These are phyloP conservation scores for Tursiops truncatus DNA, from an alignment of 2,113 vertebrate genomes.

Conservation along the genomic window DNA sequence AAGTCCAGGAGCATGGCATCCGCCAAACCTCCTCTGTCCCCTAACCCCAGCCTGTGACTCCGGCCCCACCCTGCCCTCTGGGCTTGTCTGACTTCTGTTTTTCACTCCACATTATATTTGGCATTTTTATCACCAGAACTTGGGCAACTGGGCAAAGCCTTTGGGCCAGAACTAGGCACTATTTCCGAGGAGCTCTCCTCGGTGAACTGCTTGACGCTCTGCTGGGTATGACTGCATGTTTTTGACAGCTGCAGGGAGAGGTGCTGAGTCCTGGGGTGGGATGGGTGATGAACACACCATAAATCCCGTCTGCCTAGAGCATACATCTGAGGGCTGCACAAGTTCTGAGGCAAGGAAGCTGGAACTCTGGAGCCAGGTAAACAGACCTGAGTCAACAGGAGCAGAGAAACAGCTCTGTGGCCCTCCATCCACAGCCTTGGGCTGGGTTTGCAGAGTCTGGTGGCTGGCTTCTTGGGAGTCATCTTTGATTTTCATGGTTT, in stretches of 20 bases:
- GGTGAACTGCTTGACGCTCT: slow-evolving; percentile 29
- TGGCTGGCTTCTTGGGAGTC: slow-evolving; percentile 46
- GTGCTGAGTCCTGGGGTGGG: slow-evolving; percentile 51
- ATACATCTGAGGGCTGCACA: slow-evolving; percentile 56
- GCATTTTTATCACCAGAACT: slow-evolving; percentile 47
- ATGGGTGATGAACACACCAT: slow-evolving; percentile 54
- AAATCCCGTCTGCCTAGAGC: slow-evolving; percentile 65
- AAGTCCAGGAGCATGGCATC: not conserved
- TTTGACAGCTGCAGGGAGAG: slow-evolving; percentile 78
- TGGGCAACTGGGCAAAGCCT: slow-evolving; percentile 62
- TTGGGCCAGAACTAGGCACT: slow-evolving; percentile 38
- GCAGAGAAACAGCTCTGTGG: slow-evolving; percentile 48
- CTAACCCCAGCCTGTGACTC: not conserved
- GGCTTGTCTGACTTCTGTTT: slow-evolving; percentile 68
- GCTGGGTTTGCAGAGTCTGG: not conserved
- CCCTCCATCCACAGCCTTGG: not conserved
- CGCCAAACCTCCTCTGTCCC: not conserved
- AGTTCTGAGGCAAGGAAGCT: slow-evolving; percentile 55
- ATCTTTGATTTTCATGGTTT: slow-evolving; percentile 63
- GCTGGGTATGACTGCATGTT: slow-evolving; percentile 67
- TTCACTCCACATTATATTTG: slow-evolving; percentile 59
- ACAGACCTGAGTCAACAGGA: slow-evolving; percentile 66
- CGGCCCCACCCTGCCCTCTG: slow-evolving; percentile 4
- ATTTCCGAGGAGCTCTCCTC: slow-evolving; percentile 59
- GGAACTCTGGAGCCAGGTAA: slow-evolving; percentile 56